These are phyloP conservation scores for Apotomis capreana DNA, from an alignment of 2,888 invertebrate genomes.

Conservation along the genomic window DNA sequence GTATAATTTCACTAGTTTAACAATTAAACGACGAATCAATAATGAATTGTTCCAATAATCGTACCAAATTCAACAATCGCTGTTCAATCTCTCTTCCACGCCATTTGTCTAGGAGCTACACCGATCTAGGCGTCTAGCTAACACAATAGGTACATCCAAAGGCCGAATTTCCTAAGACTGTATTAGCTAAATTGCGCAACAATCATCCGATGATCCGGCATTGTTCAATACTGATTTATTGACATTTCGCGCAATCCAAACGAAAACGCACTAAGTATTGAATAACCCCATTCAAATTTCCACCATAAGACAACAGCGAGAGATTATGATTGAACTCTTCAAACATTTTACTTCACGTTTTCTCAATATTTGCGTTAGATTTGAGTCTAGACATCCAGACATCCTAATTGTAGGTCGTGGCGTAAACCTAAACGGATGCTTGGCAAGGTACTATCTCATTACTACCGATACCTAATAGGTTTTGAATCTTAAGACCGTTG, in stretches of 20 bases:
- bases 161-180: constrained; percentile 31
- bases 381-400: constrained; percentile 38
- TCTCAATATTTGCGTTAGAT: constrained; percentile 17
- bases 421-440: constrained; percentile 33
- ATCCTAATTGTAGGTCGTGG: constrained; percentile 37
- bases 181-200: constrained; percentile 24
- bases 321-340: neutral
- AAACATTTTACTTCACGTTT: neutral
- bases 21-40: neutral
- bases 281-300: neutral
- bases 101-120: constrained; percentile 5
- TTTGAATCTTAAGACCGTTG: neutral
- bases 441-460: constrained; percentile 9
- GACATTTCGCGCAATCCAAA: constrained; percentile 24
- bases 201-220: constrained; percentile 34
- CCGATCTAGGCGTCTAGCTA: constrained; percentile 12
- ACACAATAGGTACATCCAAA: constrained; percentile 19
- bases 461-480: neutral
- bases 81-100: neutral
- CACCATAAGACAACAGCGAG: neutral
- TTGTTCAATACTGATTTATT: constrained; percentile 40
- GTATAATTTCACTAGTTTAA: neutral
- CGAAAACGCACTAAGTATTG: neutral
- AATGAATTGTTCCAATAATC: neutral
- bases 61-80: neutral